phyloP scores from a whole-genome alignment of 2,797 vertebrate genomes.

The Basileuterus tristriatus region DNA sequence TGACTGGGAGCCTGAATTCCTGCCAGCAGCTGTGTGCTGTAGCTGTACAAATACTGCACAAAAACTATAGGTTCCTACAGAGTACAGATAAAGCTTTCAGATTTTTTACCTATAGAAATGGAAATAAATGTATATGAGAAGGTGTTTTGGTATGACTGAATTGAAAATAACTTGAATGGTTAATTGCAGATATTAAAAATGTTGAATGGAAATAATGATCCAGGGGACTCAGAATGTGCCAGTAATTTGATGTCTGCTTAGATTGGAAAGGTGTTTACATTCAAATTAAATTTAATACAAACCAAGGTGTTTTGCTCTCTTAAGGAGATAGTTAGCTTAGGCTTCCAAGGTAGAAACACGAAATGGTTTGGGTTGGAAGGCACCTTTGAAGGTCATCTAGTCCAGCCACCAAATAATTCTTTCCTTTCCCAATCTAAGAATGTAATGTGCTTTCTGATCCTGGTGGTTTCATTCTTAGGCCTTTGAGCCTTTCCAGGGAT shows the following conservation, averaged over 20 bases:
- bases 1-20: background rate
- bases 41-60: background rate
- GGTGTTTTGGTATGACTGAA: background rate
- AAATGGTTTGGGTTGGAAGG: background rate
- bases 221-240: background rate
- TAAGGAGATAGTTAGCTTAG: background rate
- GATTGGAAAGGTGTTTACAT: background rate
- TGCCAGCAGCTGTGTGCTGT: background rate
- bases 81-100: background rate
- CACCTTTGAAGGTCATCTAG: background rate
- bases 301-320: background rate
- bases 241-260: background rate
- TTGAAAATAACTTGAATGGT: background rate
- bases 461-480: background rate
- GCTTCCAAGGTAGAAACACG: background rate
- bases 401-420: background rate
- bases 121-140: background rate
- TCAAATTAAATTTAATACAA: background rate
- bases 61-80: background rate
- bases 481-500: background rate
- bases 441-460: background rate
- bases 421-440: background rate
- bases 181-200: background rate
- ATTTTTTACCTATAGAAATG: background rate
- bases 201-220: background rate